Conservation (phyloP, 2,888 invertebrate species). For the Drosophila monieri region DNA sequence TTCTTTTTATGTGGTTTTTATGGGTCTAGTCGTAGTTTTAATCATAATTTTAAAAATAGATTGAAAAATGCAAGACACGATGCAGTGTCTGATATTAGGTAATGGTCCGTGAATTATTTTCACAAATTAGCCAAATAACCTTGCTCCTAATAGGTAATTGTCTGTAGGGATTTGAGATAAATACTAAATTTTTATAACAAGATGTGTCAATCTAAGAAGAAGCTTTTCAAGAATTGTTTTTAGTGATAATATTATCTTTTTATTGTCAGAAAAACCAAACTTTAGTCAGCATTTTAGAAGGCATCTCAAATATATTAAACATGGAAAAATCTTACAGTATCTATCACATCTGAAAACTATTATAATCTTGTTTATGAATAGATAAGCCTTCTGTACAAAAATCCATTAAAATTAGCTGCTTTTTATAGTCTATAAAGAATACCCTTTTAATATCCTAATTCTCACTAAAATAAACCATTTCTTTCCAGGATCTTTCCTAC, state of each 20-base stretch:
- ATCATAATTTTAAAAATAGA: constrained; percentile 32
- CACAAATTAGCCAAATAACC: neutral
- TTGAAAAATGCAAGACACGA: constrained; percentile 3
- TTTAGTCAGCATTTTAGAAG: neutral
- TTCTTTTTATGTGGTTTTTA: constrained; percentile 26
- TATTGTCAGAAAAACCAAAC: too few relatives aligned
- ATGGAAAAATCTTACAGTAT: too few relatives aligned
- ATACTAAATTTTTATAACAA: too few relatives aligned
- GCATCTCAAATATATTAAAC: too few relatives aligned
- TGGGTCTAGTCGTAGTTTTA: constrained; percentile 28
- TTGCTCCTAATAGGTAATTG: neutral
- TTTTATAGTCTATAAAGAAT: neutral
- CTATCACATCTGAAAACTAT: too few relatives aligned
- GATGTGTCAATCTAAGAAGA: too few relatives aligned
- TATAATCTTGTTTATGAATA: too few relatives aligned
- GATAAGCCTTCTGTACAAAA: too few relatives aligned
- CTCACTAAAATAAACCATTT: too few relatives aligned
- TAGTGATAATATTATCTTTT: too few relatives aligned
- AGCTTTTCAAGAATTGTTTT: too few relatives aligned
- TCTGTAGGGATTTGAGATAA: neutral
- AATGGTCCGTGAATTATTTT: neutral
- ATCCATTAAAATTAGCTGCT: too few relatives aligned
- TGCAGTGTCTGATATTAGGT: neutral
- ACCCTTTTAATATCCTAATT: neutral
- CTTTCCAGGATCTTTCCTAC: constrained; percentile 96